Conservation (phyloP, 2,888 invertebrate species). For the Clostera curtula region DNA sequence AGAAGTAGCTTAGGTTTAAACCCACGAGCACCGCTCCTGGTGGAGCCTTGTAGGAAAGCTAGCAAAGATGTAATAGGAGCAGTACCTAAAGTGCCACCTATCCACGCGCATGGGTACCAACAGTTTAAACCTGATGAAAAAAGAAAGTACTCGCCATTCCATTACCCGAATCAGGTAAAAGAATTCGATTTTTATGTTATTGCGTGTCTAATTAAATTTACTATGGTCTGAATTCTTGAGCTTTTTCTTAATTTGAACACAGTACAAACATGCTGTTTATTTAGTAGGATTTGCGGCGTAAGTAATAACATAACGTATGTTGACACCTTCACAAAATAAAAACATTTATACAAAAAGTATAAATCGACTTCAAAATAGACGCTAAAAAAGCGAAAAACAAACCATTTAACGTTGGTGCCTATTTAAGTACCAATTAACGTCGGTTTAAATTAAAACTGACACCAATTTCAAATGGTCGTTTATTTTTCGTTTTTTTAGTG, state of each 20-base stretch:
- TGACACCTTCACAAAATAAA: too few species aligned
- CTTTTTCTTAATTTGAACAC: slow-evolving; percentile 5
- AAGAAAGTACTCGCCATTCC: slow-evolving; percentile 53
- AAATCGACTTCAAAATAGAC: too few species aligned
- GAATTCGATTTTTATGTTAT: slow-evolving; percentile 13
- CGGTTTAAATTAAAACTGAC: too few species aligned
- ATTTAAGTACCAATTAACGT: too few species aligned
- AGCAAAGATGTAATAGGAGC: slow-evolving; percentile 13
- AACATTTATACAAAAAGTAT: too few species aligned
- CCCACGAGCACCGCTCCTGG: slow-evolving; percentile 1
- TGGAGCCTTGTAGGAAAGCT: slow-evolving; percentile 2
- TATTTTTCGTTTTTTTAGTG: too few species aligned
- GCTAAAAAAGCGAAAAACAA: too few species aligned
- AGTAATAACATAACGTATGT: too few species aligned
- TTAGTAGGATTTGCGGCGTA: too few species aligned
- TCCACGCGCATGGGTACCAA: slow-evolving; percentile 32
- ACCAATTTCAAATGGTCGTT: too few species aligned
- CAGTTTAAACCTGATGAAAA: slow-evolving; percentile 29
- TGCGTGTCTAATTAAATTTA: slow-evolving; percentile 14
- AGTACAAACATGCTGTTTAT: slow-evolving; percentile 3
- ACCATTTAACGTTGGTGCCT: too few species aligned
- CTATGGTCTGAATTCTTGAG: slow-evolving; percentile 12
- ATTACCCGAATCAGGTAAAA: slow-evolving; percentile 48
- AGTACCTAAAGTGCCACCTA: slow-evolving; percentile 27
- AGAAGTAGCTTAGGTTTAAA: slow-evolving; percentile 12